These are phyloP conservation scores for Sceliomorpha sp. DNA, from an alignment of 2,888 invertebrate genomes.

Conservation along the genomic window DNA sequence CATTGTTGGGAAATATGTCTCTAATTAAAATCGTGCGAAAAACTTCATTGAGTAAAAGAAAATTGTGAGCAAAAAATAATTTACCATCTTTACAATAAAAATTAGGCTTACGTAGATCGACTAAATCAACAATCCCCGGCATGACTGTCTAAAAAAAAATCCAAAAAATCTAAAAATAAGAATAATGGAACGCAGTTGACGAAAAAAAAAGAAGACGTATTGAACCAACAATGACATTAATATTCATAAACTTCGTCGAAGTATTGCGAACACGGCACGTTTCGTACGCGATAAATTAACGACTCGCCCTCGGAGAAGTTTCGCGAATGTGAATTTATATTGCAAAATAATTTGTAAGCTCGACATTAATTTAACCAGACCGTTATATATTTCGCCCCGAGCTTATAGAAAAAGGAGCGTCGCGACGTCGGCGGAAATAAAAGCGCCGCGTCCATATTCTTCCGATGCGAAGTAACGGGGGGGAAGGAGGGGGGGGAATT, in stretches of 20 bases:
- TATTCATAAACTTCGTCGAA: not conserved
- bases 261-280: slow-evolving; percentile 1
- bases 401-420: slow-evolving; percentile 30
- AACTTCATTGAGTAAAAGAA: too few relatives aligned
- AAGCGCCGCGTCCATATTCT: slow-evolving; percentile 35
- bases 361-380: slow-evolving; percentile 11
- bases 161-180: too few relatives aligned
- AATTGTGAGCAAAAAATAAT: too few relatives aligned
- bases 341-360: slow-evolving; percentile 4
- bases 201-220: too few relatives aligned
- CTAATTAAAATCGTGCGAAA: too few relatives aligned
- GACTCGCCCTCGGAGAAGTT: not conserved
- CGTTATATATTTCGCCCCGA: slow-evolving; percentile 15
- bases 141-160: slow-evolving; percentile 2
- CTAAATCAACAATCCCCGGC: too few relatives aligned
- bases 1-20: too few relatives aligned
- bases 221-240: not conserved
- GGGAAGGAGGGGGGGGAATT: slow-evolving; percentile 17
- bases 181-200: too few relatives aligned
- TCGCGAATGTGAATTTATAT: slow-evolving; percentile 1
- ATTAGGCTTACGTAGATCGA: too few relatives aligned
- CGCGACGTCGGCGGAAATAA: slow-evolving; percentile 26
- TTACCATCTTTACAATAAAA: too few relatives aligned
- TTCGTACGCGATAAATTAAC: slow-evolving; percentile 1
- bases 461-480: slow-evolving; percentile 7